A percentile compares a stretch with the other conserved stretches of the same genome.
phyloP scores from a whole-genome alignment of 2,113 vertebrate species.

The Agapornis roseicollis region DNA sequence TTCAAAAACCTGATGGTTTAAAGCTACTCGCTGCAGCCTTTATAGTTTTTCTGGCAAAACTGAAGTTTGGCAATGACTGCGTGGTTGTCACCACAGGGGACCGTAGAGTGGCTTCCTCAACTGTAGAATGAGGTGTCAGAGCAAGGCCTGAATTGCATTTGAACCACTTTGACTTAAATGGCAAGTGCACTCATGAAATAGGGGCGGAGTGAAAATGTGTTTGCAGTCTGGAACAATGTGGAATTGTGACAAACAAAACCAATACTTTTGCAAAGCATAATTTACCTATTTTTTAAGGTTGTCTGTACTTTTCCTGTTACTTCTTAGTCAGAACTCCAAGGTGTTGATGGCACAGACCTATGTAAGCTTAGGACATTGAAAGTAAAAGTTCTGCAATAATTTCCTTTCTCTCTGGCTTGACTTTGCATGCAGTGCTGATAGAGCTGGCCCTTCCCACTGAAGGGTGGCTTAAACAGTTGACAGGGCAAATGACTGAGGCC shows the following conservation, averaged over 20 bases:
- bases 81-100: accelerated
- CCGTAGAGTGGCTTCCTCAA: neutral
- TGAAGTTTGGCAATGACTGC: accelerated
- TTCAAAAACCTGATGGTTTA: too few relatives aligned
- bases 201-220: neutral
- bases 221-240: neutral
- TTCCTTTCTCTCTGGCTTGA: constrained; percentile 32
- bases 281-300: neutral
- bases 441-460: neutral
- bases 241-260: neutral
- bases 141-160: accelerated
- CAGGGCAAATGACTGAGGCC: constrained; percentile 61
- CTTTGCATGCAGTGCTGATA: neutral
- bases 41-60: neutral
- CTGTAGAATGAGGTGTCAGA: accelerated
- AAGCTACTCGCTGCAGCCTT: neutral
- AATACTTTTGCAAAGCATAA: neutral
- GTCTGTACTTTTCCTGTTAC: neutral
- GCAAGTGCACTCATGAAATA: neutral
- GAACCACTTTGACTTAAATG: neutral
- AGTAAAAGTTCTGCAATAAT: constrained; percentile 42
- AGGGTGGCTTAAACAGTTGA: constrained; percentile 44
- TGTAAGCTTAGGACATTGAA: constrained; percentile 6
- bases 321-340: neutral
- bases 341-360: neutral